A percentile compares a stretch with the other conserved stretches of the same genome.
These are phyloP conservation scores for Dysdera silvatica DNA, from an alignment of 1,140 invertebrate genomes.

Conservation along the genomic window DNA sequence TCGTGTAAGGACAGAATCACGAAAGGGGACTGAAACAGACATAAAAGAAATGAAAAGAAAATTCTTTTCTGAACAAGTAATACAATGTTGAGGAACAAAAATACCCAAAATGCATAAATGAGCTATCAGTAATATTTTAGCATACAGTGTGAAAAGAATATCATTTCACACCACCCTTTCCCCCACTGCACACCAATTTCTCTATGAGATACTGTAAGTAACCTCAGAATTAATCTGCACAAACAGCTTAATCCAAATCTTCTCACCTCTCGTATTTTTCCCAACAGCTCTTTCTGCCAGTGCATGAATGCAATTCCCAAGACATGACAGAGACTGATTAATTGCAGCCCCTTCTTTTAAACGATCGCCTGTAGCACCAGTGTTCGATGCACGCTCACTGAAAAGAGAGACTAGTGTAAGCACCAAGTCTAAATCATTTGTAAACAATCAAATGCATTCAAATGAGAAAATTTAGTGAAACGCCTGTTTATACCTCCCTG, in stretches of 20 bases:
- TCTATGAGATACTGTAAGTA: too few species aligned
- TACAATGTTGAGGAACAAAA: too few species aligned
- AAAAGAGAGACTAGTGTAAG: too few species aligned
- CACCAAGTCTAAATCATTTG: neutral
- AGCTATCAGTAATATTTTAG: too few species aligned
- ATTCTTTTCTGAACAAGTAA: too few species aligned
- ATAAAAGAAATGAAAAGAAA: neutral
- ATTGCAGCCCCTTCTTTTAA: conserved; percentile 59
- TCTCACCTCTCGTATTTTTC: conserved; percentile 35
- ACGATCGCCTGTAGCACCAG: conserved; percentile 54
- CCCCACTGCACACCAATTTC: too few species aligned
- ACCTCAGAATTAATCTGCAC: too few species aligned
- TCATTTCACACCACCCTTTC: too few species aligned
- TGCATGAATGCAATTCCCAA: conserved; percentile 57
- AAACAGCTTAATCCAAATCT: neutral
- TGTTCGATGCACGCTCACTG: conserved; percentile 55
- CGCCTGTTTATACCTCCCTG: conserved; percentile 50
- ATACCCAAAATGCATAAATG: too few species aligned
- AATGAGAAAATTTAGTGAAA: neutral
- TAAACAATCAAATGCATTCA: too few species aligned
- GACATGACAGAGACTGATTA: conserved; percentile 55
- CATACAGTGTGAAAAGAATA: too few species aligned
- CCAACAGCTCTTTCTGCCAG: conserved; percentile 41
- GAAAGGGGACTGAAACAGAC: conserved; percentile 50
- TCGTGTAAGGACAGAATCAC: conserved; percentile 57